These are phyloP conservation scores for Onychomys leucogaster DNA, from an alignment of 2,797 vertebrate genomes.

Conservation along the genomic window DNA sequence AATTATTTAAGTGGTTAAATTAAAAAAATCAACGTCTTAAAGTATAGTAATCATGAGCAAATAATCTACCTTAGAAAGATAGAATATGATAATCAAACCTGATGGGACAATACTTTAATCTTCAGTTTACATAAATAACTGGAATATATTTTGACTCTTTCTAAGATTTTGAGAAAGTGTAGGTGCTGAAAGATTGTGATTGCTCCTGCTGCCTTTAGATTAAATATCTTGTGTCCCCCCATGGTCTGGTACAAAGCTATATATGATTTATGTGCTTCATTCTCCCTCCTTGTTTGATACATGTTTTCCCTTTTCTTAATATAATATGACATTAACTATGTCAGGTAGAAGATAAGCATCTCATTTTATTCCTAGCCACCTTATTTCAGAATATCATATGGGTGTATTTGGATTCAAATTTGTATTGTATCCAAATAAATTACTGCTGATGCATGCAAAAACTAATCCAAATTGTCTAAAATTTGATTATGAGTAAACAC, in stretches of 20 bases:
- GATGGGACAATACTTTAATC: background rate
- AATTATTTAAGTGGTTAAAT: background rate
- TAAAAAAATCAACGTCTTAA: background rate
- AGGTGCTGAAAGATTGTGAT: background rate
- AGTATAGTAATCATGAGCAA: background rate
- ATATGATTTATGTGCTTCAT: background rate
- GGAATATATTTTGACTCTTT: background rate
- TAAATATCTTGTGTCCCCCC: background rate
- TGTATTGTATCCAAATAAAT: background rate
- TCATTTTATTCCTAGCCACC: background rate
- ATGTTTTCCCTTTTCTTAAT: conserved; percentile 1
- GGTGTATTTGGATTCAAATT: background rate
- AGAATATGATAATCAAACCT: background rate
- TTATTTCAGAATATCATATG: background rate
- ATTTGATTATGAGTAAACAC: background rate
- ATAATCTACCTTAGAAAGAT: background rate
- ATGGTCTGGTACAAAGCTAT: background rate
- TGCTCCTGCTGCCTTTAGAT: background rate
- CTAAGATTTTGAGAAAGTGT: no score
- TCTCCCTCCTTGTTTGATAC: background rate
- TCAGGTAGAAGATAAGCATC: background rate
- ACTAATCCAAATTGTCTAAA: background rate
- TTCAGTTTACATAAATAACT: background rate
- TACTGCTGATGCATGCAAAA: background rate
- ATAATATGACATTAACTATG: background rate